These are phyloP conservation scores for Narcine bancroftii DNA, from an alignment of 2,113 vertebrate genomes.

Conservation along the genomic window DNA sequence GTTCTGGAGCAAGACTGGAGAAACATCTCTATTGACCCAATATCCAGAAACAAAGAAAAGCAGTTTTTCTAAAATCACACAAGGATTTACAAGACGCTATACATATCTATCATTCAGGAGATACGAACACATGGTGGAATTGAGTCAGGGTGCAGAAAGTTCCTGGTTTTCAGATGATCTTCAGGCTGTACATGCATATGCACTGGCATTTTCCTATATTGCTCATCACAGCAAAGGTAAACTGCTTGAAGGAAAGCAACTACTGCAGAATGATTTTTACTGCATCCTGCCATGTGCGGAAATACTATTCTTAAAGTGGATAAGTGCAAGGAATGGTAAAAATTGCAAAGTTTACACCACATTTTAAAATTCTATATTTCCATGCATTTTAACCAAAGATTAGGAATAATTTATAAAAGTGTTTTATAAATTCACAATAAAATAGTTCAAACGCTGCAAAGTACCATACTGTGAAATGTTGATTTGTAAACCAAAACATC, in stretches of 20 bases:
- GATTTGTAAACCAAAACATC: not conserved
- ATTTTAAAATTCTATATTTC: not conserved
- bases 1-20: not conserved
- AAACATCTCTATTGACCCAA: not conserved
- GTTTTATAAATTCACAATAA: too few relatives aligned
- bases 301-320: not conserved
- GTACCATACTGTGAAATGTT: not conserved
- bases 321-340: not conserved
- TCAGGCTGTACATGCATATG: not conserved
- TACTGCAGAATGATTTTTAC: not conserved
- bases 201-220: not conserved
- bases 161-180: not conserved
- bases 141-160: not conserved
- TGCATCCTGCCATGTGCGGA: not conserved
- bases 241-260: not conserved
- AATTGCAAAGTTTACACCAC: not conserved
- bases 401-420: too few relatives aligned
- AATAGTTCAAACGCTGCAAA: not conserved
- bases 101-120: not conserved
- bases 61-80: not conserved
- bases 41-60: not conserved
- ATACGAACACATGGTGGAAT: not conserved
- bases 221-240: not conserved
- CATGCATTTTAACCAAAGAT: not conserved
- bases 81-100: not conserved